Percentiles rank a stretch among this genome's conserved stretches.
phyloP scores from a whole-genome alignment of 2,113 vertebrate genomes.

The Turnix velox region DNA sequence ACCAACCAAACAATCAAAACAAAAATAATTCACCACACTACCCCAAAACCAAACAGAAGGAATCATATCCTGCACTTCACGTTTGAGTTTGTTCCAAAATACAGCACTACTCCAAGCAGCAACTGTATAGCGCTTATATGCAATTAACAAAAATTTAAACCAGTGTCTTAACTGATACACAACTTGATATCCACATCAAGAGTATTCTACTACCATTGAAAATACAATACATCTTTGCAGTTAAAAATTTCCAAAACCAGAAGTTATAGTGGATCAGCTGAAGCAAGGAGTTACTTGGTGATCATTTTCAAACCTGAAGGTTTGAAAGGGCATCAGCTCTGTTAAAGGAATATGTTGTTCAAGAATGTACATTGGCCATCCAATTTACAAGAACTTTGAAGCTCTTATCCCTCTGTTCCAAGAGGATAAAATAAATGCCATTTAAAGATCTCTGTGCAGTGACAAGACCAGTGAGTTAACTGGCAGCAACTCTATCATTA shows the following conservation, averaged over 20 bases:
- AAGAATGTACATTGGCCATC: not conserved
- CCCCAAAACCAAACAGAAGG: not conserved
- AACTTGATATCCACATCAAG: not conserved
- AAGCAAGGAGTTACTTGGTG: not conserved
- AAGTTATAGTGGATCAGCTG: not conserved
- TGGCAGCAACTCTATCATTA: not conserved
- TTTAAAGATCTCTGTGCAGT: not conserved
- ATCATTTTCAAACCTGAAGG: not conserved
- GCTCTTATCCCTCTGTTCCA: not conserved
- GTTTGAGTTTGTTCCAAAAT: not conserved
- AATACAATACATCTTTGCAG: rapidly evolving
- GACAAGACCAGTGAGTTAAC: not conserved
- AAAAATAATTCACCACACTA: too few species aligned
- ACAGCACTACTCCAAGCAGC: not conserved
- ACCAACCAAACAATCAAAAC: too few species aligned
- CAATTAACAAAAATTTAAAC: not conserved
- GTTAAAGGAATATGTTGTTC: not conserved
- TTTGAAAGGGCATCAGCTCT: not conserved
- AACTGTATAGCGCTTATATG: not conserved
- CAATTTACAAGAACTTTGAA: not conserved
- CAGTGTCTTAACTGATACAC: not conserved
- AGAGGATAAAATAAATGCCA: not conserved
- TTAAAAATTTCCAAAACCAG: not conserved
- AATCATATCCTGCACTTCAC: not conserved
- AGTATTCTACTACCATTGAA: not conserved